phyloP scores from a whole-genome alignment of 2,113 vertebrate genomes.

The Erinaceus europaeus region DNA sequence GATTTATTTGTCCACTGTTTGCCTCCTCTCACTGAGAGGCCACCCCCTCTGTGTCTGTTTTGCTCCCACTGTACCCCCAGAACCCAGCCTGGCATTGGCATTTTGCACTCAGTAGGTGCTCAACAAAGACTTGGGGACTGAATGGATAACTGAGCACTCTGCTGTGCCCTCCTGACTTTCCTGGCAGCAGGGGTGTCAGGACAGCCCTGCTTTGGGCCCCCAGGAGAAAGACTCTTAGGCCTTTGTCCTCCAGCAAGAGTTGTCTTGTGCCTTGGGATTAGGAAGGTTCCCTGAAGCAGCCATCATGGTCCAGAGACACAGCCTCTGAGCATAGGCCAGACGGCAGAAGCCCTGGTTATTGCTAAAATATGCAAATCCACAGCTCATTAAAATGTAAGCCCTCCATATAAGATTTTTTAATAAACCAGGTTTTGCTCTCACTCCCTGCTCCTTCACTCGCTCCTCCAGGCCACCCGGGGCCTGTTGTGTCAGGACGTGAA shows the following conservation, averaged over 20 bases:
- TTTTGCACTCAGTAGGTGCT: neutral
- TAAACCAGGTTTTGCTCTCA: slow-evolving; percentile 83
- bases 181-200: slow-evolving; percentile 35
- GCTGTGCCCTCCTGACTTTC: too few relatives aligned
- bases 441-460: slow-evolving; percentile 66
- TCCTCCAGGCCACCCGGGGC: slow-evolving; percentile 84
- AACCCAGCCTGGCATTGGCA: neutral
- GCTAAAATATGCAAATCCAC: slow-evolving; percentile 90
- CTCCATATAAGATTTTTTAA: slow-evolving; percentile 89
- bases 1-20: neutral
- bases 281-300: slow-evolving; percentile 85
- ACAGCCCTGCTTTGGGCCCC: slow-evolving; percentile 78
- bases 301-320: slow-evolving; percentile 86
- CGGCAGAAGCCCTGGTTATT: slow-evolving; percentile 85
- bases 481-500: slow-evolving; percentile 81
- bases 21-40: neutral
- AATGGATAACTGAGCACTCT: neutral
- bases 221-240: slow-evolving; percentile 81
- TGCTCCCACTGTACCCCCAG: neutral
- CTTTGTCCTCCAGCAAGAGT: slow-evolving; percentile 83
- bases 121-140: neutral
- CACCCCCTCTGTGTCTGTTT: neutral
- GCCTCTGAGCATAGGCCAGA: slow-evolving; percentile 82
- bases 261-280: slow-evolving; percentile 87
- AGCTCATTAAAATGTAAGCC: slow-evolving; percentile 88